Evolutionary conservation across 2,113 vertebrate genomes (phyloP).

Genomic region (Daboia siamensis): DNA sequence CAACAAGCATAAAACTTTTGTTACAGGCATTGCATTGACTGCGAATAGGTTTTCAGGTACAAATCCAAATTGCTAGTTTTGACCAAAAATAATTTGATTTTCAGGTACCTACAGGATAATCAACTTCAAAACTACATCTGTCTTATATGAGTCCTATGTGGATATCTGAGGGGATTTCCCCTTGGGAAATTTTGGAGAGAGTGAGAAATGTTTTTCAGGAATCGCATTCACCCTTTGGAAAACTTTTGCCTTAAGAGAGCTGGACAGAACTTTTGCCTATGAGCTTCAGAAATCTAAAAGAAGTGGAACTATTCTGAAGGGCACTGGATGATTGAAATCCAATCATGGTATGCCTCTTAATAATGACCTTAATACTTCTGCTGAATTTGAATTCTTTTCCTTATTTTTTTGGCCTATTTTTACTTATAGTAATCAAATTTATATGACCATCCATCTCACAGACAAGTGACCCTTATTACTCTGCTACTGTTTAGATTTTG

Average conservation of each 20-base stretch:
- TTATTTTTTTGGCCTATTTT: not conserved
- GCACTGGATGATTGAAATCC: not conserved
- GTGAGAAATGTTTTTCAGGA: not conserved
- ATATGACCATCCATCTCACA: not conserved
- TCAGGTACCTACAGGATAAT: not conserved
- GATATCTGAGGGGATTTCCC: not conserved
- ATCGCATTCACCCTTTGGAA: not conserved
- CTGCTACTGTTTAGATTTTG: not conserved
- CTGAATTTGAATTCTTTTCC: not conserved
- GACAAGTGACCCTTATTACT: not conserved
- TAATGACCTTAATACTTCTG: not conserved
- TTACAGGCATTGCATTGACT: not conserved
- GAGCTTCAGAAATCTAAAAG: not conserved
- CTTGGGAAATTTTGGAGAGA: not conserved
- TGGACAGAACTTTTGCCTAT: not conserved
- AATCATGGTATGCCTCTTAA: not conserved
- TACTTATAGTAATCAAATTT: not conserved
- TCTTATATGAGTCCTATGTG: not conserved
- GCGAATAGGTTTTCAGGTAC: not conserved
- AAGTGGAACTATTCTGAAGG: not conserved
- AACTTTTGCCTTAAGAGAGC: not conserved
- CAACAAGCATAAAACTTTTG: not conserved
- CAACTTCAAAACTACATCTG: not conserved
- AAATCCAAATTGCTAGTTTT: not conserved
- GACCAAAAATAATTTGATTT: not conserved